A percentile compares a stretch with the other conserved stretches of the same genome.
These are phyloP conservation scores for Pseudococcus longispinus DNA, from an alignment of 2,888 invertebrate species.

Conservation along the genomic window DNA sequence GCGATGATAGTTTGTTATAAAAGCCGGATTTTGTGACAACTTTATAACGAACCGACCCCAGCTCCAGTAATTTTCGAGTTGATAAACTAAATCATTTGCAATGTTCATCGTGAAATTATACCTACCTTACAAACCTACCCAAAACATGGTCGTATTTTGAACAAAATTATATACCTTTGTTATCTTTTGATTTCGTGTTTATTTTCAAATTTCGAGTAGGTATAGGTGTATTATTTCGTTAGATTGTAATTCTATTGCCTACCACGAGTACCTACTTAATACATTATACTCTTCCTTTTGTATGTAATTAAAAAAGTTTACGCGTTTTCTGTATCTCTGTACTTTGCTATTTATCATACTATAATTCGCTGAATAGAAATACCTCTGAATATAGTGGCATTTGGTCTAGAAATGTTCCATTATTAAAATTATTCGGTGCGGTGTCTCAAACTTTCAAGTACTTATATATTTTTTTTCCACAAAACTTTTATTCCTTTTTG, in stretches of 20 bases:
- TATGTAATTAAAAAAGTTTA: constrained; percentile 24
- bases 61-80: background rate
- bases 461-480: background rate
- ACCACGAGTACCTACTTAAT: background rate
- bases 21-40: background rate
- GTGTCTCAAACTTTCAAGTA: constrained; percentile 27
- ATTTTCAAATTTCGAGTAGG: no score
- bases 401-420: background rate
- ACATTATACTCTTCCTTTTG: background rate
- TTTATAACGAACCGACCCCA: background rate
- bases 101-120: background rate
- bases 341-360: background rate
- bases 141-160: no score
- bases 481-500: constrained; percentile 20
- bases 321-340: background rate
- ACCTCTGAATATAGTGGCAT: background rate
- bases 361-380: background rate
- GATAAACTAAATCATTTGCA: background rate
- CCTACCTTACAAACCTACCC: no score
- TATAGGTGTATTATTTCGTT: no score
- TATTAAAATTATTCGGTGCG: constrained; percentile 40
- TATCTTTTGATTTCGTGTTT: no score
- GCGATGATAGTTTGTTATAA: background rate
- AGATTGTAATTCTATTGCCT: no score
- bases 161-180: no score